phyloP scores from a whole-genome alignment of 2,888 invertebrate species.

The Drosophila pullipes region DNA sequence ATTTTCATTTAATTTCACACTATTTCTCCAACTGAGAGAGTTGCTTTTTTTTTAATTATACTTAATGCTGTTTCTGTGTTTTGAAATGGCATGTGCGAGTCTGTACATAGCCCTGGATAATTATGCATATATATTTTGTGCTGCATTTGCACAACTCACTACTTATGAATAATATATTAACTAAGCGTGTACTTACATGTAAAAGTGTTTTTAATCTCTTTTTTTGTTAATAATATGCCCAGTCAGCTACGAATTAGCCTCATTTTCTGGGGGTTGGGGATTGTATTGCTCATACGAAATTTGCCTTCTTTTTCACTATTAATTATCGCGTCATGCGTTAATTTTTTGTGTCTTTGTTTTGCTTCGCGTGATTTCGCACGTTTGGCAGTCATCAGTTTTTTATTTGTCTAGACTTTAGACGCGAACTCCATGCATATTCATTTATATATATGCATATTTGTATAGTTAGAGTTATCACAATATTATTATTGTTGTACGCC shows the following conservation, averaged over 20 bases:
- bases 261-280: constrained; percentile 1
- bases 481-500: constrained; percentile 6
- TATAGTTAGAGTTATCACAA: constrained; percentile 2
- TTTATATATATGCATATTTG: not conserved
- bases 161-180: constrained; percentile 32
- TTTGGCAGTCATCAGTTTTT: constrained; percentile 34
- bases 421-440: constrained; percentile 13
- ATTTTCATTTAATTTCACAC: constrained; percentile 36
- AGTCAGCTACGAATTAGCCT: constrained; percentile 23
- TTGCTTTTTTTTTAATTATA: constrained; percentile 31
- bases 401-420: constrained; percentile 50
- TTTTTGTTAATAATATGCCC: constrained; percentile 2
- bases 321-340: constrained; percentile 51
- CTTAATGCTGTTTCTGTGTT: constrained; percentile 30
- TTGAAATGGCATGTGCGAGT: constrained; percentile 17
- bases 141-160: constrained; percentile 16
- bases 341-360: constrained; percentile 29
- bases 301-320: constrained; percentile 24
- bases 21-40: constrained; percentile 12
- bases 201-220: not conserved
- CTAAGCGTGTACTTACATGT: constrained; percentile 14
- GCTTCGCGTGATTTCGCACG: constrained; percentile 44
- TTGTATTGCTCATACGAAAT: constrained; percentile 24
- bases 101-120: not conserved
- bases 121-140: constrained; percentile 6